phyloP scores from a whole-genome alignment of 2,797 vertebrate species.

The Ceyx erithaca region DNA sequence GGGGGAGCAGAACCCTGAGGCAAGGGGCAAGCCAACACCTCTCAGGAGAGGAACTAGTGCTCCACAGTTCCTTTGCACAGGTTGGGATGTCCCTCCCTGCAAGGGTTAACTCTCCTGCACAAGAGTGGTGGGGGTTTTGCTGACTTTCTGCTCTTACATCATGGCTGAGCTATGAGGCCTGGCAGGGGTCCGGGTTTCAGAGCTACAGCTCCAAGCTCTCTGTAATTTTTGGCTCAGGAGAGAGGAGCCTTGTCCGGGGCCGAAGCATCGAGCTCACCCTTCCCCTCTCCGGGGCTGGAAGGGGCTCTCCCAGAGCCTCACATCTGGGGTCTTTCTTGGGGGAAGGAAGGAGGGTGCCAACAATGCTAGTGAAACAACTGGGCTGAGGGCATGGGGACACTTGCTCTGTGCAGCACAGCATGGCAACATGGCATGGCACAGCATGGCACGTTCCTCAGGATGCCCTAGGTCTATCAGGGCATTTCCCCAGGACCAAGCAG shows the following conservation, averaged over 20 bases:
- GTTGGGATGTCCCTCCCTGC: rapidly evolving
- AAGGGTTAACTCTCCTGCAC: conserved; percentile 59
- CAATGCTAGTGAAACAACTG: neutral
- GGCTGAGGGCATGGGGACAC: neutral
- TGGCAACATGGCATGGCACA: rapidly evolving
- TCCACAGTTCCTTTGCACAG: neutral
- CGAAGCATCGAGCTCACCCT: neutral
- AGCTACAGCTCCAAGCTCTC: conserved; percentile 43
- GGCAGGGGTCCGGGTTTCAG: conserved; percentile 72
- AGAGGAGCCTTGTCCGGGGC: conserved; percentile 61
- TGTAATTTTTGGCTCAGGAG: conserved; percentile 74
- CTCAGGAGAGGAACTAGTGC: neutral
- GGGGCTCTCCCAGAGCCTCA: neutral
- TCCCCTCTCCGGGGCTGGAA: neutral
- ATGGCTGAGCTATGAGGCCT: conserved; percentile 78
- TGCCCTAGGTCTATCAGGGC: rapidly evolving
- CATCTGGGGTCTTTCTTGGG: rapidly evolving
- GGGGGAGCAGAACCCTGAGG: neutral
- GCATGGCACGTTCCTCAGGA: rapidly evolving
- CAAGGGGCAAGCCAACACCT: rapidly evolving
- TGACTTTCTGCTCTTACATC: conserved; percentile 79
- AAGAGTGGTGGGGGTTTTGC: neutral
- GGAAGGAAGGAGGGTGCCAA: neutral
- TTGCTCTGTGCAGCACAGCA: rapidly evolving
- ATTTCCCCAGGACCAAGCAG: rapidly evolving